phyloP scores from a whole-genome alignment of 2,888 invertebrate species.

The Seira sanloemensis region DNA sequence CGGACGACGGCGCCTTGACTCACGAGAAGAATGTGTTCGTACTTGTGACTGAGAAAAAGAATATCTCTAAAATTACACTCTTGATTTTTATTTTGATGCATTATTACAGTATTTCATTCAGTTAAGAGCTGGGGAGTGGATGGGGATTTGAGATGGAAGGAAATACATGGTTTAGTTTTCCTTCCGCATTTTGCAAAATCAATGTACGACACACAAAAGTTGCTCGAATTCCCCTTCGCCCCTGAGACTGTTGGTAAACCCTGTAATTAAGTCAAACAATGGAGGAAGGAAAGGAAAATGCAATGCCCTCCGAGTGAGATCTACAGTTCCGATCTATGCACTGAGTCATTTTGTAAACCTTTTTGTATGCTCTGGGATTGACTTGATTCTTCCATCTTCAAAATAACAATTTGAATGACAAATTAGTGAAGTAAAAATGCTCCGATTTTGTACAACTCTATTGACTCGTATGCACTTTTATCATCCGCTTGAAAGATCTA shows the following conservation, averaged over 20 bases:
- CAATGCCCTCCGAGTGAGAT: background rate
- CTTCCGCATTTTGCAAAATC: background rate
- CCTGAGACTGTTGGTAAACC: conserved; percentile 20
- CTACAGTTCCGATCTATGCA: too few species aligned
- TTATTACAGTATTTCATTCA: conserved; percentile 37
- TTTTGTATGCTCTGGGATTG: conserved; percentile 29
- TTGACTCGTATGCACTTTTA: background rate
- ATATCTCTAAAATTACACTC: too few species aligned
- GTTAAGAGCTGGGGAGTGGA: conserved; percentile 22
- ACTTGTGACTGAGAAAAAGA: too few species aligned
- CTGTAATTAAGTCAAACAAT: conserved; percentile 51
- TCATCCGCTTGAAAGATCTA: too few species aligned
- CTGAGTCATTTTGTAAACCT: background rate
- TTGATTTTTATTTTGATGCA: background rate
- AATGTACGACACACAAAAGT: conserved; percentile 1
- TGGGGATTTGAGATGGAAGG: conserved; percentile 24
- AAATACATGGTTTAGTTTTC: conserved; percentile 54
- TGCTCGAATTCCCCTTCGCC: conserved; percentile 36
- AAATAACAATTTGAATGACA: background rate
- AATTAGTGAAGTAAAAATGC: background rate
- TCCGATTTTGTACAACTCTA: background rate
- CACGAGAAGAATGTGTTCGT: background rate
- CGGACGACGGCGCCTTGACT: background rate
- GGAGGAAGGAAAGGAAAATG: background rate
- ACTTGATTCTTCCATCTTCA: conserved; percentile 19